Conservation (phyloP, 2,797 vertebrate species). For the Sebastes minor region DNA sequence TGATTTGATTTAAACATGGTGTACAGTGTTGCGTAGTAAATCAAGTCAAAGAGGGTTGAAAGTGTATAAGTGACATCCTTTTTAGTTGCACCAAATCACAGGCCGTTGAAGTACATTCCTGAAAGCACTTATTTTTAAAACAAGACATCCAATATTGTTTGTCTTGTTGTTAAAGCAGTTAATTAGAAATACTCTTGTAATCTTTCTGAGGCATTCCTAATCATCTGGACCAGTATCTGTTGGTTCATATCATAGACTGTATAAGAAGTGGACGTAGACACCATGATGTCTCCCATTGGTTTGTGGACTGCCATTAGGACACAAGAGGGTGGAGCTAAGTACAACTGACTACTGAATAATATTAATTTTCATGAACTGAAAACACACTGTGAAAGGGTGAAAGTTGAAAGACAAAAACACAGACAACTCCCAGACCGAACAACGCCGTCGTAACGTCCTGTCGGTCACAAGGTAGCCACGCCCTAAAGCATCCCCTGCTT, state of each 20-base stretch:
- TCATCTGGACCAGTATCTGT: not conserved
- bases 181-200: not conserved
- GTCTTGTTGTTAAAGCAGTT: not conserved
- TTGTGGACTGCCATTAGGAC: too few species aligned
- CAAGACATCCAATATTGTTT: not conserved
- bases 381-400: too few species aligned
- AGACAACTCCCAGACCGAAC: too few species aligned
- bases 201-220: not conserved
- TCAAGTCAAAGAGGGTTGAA: not conserved
- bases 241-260: too few species aligned
- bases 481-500: rapidly evolving
- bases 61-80: not conserved
- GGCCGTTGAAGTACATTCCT: not conserved
- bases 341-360: too few species aligned
- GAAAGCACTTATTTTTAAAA: not conserved
- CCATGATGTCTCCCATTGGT: too few species aligned
- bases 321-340: too few species aligned
- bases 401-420: too few species aligned
- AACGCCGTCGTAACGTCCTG: rapidly evolving
- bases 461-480: too few species aligned
- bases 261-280: too few species aligned
- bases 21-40: not conserved
- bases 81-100: not conserved
- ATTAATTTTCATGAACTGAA: too few species aligned
- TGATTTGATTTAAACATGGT: not conserved